Evolutionary conservation across 2,797 vertebrate genomes (phyloP), one percentile per base, ranked within the genome.

Genomic region (Chelon auratus): DNA sequence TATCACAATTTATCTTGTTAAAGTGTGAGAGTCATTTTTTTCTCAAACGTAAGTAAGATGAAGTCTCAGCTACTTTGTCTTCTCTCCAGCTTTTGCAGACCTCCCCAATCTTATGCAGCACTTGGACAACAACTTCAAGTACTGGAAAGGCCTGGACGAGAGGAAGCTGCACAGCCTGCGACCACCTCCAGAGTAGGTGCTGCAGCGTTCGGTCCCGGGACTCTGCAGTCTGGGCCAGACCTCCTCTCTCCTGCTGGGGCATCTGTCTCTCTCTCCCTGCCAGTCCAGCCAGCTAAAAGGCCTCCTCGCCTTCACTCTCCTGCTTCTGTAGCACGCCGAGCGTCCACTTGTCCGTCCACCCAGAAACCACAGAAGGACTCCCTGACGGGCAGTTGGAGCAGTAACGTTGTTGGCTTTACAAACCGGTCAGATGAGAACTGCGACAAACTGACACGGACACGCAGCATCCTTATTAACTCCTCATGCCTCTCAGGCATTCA

Each of bases 41-140:
- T 43, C 1, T 15, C 1, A 17, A 2, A 15, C 42, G 17, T 43
- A 6, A 15, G 6, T 43, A 17, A 14, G 12, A 42, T 42, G 12
- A 20, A 63, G 4, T 15, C 53, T 66, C 0, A 26, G 17, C 24
- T n/a, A 60, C 1, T 67, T 70, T 11, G 48, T 36, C 72, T 7
- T 81, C 9, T 33, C 69, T 87, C 39, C 72, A 99, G 98, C 95
- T 73, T 99, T 99, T 83, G 96, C 97, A 39, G 96, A 97, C 92
- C 95, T 99, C 73, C 97, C 98, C 3, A 97, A 97, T 87, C 89
- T 99, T 80, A 97, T 98, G 97, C 96, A 97, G 92, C 95, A 99
- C 88, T 93, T 99, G 87, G 96, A 98, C 93, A 97, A 96, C 83
- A 99, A 99, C 91, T 98, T 98, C 85, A 99, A 98, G 83, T 99